Conservation (phyloP, 2,797 vertebrate genomes). For the Spondyliosoma cantharus region DNA sequence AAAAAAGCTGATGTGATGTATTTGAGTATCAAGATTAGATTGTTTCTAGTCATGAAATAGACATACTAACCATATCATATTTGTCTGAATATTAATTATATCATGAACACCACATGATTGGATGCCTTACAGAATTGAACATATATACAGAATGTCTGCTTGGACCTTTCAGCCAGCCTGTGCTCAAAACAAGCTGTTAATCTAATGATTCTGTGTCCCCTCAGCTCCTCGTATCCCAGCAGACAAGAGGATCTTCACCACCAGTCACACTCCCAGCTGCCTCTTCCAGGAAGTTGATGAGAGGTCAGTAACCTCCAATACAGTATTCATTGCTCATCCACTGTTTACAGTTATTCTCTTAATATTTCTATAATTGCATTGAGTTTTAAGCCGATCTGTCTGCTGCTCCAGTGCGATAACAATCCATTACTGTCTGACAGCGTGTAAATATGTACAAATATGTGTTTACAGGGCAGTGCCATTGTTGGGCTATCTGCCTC, state of each 20-base stretch:
- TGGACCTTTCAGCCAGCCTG: neutral
- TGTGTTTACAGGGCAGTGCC: conserved; percentile 86
- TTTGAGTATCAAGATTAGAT: neutral
- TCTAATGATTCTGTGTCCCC: conserved; percentile 17
- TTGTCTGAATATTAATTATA: conserved; percentile 38
- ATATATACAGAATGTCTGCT: neutral
- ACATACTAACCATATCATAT: neutral
- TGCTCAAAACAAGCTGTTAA: conserved; percentile 14
- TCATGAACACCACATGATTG: neutral
- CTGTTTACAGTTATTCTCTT: neutral
- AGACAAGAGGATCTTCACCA: conserved; percentile 96
- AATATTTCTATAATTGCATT: neutral
- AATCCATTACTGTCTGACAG: neutral
- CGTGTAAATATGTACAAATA: neutral
- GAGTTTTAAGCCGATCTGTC: neutral
- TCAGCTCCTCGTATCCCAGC: conserved; percentile 92
- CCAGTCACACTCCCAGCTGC: conserved; percentile 94
- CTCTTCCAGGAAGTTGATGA: conserved; percentile 96
- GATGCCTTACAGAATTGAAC: neutral
- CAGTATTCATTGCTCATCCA: neutral
- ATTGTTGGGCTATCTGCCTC: conserved; percentile 90
- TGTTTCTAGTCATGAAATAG: neutral
- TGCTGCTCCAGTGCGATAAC: neutral
- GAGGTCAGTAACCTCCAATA: conserved; percentile 80
- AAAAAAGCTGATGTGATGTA: neutral